These are phyloP conservation scores for Bimastos eiseni DNA, from an alignment of 2,888 invertebrate genomes.

Conservation along the genomic window DNA sequence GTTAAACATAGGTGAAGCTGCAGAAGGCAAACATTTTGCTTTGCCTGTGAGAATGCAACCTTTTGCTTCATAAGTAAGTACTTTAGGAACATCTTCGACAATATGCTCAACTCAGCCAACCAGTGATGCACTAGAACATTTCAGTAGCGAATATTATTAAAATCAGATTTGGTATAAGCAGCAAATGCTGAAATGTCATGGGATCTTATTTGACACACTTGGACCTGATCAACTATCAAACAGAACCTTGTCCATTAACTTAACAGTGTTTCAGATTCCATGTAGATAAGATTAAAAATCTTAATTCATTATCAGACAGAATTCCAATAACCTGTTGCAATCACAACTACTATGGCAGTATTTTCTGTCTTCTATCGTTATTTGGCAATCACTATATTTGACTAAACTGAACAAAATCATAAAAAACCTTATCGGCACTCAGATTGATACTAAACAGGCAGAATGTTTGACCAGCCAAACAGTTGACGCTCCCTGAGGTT, in stretches of 20 bases:
- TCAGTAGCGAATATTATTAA: not conserved
- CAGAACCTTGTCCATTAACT: no score
- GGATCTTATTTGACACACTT: not conserved
- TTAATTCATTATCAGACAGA: not conserved
- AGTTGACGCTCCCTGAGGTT: slow-evolving; percentile 48
- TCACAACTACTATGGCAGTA: not conserved
- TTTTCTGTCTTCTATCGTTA: not conserved
- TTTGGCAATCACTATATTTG: not conserved
- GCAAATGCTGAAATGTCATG: not conserved
- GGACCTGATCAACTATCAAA: no score
- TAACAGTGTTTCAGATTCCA: not conserved
- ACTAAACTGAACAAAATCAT: not conserved
- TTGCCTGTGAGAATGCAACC: not conserved
- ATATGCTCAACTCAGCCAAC: not conserved
- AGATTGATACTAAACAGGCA: slow-evolving; percentile 52
- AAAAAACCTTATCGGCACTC: slow-evolving; percentile 50
- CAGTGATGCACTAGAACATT: not conserved
- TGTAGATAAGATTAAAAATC: not conserved
- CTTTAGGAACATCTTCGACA: not conserved
- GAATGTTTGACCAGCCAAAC: slow-evolving; percentile 47
- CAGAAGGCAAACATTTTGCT: not conserved
- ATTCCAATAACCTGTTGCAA: not conserved
- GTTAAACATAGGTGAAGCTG: not conserved
- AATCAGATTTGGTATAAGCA: not conserved
- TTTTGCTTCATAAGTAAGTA: not conserved